A percentile compares a stretch with the other conserved stretches of the same genome.
phyloP scores from a whole-genome alignment of 2,113 vertebrate species.

The Pleuronectes platessa region DNA sequence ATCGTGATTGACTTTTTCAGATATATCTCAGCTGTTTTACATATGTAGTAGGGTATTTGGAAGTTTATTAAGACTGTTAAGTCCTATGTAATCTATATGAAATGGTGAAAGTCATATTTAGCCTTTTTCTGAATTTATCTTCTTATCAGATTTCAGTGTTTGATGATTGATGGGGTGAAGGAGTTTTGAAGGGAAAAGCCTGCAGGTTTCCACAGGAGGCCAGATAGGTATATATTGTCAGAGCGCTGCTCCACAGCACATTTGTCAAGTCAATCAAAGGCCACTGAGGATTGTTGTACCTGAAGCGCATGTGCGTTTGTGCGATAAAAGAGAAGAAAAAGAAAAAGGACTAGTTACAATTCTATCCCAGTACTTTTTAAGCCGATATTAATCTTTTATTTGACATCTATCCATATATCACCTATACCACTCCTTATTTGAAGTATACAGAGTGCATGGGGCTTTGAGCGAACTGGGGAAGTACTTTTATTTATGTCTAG shows the following conservation, averaged over 20 bases:
- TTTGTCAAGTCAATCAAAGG: constrained; percentile 65
- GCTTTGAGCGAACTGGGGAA: no score
- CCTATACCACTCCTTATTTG: no score
- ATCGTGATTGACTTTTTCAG: not conserved
- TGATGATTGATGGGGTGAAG: constrained; percentile 51
- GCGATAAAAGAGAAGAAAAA: not conserved
- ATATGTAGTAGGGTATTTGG: not conserved
- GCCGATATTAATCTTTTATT: no score
- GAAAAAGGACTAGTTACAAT: not conserved
- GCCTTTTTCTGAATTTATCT: constrained; percentile 21
- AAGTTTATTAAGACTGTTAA: not conserved
- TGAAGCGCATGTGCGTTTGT: not conserved
- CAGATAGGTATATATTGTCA: constrained; percentile 54
- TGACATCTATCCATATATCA: no score
- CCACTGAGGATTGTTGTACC: constrained; percentile 29
- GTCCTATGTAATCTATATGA: not conserved
- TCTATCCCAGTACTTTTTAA: no score
- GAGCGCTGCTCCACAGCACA: constrained; percentile 48
- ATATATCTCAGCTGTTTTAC: not conserved
- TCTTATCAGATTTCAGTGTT: not conserved
- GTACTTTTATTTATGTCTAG: no score
- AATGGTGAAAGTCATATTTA: constrained; percentile 22
- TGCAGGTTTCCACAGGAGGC: constrained; percentile 49
- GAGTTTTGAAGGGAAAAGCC: constrained; percentile 26
- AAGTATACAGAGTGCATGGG: no score